phyloP scores from a whole-genome alignment of 2,797 vertebrate genomes.

The Catamblyrhynchus diadema region DNA sequence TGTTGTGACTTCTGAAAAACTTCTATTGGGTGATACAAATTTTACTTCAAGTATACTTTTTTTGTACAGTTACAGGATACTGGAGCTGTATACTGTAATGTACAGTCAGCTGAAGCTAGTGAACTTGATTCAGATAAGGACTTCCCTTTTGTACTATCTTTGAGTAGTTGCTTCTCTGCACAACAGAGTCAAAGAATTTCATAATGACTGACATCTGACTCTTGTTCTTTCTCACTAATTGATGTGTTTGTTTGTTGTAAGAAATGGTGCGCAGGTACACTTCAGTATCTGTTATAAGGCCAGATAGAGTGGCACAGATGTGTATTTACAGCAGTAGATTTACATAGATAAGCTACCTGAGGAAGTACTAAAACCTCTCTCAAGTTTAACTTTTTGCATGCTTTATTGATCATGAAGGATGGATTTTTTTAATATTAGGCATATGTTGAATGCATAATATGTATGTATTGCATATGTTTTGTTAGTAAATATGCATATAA shows the following conservation, averaged over 20 bases:
- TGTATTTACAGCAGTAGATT: neutral
- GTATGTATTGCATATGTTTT: neutral
- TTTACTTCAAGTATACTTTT: neutral
- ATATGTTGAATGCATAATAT: neutral
- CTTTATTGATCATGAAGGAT: neutral
- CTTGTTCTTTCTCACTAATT: neutral
- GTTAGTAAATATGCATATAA: neutral
- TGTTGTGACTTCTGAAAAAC: neutral
- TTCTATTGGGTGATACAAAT: accelerated
- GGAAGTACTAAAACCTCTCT: neutral
- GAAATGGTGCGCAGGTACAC: neutral
- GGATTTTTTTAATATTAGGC: neutral
- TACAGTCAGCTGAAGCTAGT: neutral
- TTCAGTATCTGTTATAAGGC: neutral
- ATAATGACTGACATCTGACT: neutral
- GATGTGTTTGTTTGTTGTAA: neutral
- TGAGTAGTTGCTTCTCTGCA: neutral
- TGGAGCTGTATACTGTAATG: neutral
- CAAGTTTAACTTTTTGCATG: neutral
- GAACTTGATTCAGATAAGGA: neutral
- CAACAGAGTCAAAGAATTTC: neutral
- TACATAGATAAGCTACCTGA: neutral
- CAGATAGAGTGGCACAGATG: neutral
- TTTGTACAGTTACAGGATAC: neutral
- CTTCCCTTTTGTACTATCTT: neutral